Evolutionary conservation across 1,140 invertebrate genomes (phyloP), one percentile per base, ranked within the genome.

Genomic region (Magallana angulata): DNA sequence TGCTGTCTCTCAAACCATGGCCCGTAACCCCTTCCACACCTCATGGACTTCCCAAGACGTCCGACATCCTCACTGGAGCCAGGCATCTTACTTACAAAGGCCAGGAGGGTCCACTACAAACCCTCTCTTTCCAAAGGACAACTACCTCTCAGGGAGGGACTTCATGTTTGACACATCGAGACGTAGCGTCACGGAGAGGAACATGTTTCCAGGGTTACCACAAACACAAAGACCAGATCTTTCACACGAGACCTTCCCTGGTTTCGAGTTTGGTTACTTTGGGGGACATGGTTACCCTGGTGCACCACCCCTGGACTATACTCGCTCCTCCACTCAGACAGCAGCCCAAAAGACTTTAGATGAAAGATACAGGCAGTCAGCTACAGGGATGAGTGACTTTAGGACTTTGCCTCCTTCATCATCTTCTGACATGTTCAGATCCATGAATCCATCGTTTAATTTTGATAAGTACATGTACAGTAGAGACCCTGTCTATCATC

Each of bases 151-250:
- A 11, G 89, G 92, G 6, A 89, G 93, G 12, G 93, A 94, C 6
- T 93, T 94, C 82, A 93, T 93, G 93, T 94, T 94, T 89, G 93
- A 94, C 84, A 91, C 92, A 18, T 92, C 93, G 8, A 87, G 91
- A n/a, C 87, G 91, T 18, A 81, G 91, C 59, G 89, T 91, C 59
- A 85, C 92, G 16, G 93, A 94, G 58, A 90, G 93, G 68, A 91
- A 92, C 76, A 93, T 94, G 92, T 94, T 94, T 71, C 88, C 93
- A 82, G 90, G 90, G 56, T 84, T 94, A 62, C 89, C 93, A 36
- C 93, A 93, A 82, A 87, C 91, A 68, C 92, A 93, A 88, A 90
- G 91, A 64, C 91, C 90, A 76, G 92, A 93, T 62, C 85, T 93
- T 58, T 71, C 92, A 12, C 90, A 92, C 86, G 93, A 93, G 62